Conservation (phyloP, 2,797 vertebrate genomes). For the Labeo calbasu region DNA sequence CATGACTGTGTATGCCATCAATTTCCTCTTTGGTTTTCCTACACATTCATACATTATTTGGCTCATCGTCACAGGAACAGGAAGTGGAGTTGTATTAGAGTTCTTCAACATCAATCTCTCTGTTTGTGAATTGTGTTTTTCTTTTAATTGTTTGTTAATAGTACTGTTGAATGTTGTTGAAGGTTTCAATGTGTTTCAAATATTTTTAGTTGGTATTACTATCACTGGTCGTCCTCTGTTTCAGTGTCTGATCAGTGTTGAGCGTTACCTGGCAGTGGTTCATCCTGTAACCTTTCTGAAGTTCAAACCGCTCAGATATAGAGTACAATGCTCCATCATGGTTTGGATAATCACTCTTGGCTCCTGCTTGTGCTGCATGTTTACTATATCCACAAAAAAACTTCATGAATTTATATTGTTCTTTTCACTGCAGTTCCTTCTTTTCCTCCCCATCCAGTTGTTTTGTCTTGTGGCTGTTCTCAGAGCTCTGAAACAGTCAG, state of each 20-base stretch:
- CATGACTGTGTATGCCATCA: background rate
- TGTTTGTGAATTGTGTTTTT: background rate
- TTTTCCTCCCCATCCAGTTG: background rate
- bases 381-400: background rate
- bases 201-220: background rate
- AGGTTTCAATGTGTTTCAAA: background rate
- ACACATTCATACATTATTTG: background rate
- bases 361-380: background rate
- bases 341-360: background rate
- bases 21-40: background rate
- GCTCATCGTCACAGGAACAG: background rate
- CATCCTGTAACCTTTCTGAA: background rate
- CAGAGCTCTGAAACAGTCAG: background rate
- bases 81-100: background rate
- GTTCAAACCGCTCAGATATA: background rate
- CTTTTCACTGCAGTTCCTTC: background rate
- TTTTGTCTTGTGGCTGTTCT: background rate
- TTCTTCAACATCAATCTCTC: slow-evolving; percentile 14
- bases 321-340: background rate
- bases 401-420: background rate
- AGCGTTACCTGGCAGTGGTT: background rate
- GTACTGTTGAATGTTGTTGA: background rate
- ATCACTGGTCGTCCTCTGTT: slow-evolving; percentile 35
- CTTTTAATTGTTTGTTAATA: background rate
- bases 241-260: slow-evolving; percentile 32